phyloP scores from a whole-genome alignment of 2,797 vertebrate genomes.

The Tarsius wallacei region DNA sequence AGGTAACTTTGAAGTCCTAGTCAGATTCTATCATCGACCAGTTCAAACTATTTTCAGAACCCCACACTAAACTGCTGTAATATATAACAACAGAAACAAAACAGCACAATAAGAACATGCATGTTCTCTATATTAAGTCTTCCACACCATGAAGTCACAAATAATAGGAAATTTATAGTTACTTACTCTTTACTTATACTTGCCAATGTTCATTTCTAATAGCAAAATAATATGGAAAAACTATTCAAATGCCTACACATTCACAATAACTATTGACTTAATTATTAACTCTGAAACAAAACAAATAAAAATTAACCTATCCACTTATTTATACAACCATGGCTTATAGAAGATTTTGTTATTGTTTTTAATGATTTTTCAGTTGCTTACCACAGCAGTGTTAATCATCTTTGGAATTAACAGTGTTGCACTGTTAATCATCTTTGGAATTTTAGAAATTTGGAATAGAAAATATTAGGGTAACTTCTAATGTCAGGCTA shows the following conservation, averaged over 20 bases:
- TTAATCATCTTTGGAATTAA: background rate
- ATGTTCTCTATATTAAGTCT: background rate
- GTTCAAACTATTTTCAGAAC: background rate
- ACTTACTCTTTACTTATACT: slow-evolving; percentile 66
- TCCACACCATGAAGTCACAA: background rate
- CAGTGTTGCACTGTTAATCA: background rate
- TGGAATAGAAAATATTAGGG: background rate
- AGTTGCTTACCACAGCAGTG: background rate
- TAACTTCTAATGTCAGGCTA: background rate
- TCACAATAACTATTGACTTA: background rate
- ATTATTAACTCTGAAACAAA: background rate
- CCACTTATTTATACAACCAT: background rate
- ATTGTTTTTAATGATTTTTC: background rate
- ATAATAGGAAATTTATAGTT: background rate
- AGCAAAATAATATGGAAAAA: slow-evolving; percentile 55
- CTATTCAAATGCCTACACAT: background rate
- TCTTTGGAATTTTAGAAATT: background rate
- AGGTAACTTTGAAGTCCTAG: background rate
- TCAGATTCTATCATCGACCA: background rate
- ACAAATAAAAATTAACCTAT: background rate
- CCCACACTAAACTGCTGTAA: background rate
- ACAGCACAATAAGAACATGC: background rate
- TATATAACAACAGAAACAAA: background rate
- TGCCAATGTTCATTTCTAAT: slow-evolving; percentile 84
- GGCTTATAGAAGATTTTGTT: background rate